These are phyloP conservation scores for Habropoda laboriosa DNA, from an alignment of 1,140 invertebrate genomes.

Conservation along the genomic window DNA sequence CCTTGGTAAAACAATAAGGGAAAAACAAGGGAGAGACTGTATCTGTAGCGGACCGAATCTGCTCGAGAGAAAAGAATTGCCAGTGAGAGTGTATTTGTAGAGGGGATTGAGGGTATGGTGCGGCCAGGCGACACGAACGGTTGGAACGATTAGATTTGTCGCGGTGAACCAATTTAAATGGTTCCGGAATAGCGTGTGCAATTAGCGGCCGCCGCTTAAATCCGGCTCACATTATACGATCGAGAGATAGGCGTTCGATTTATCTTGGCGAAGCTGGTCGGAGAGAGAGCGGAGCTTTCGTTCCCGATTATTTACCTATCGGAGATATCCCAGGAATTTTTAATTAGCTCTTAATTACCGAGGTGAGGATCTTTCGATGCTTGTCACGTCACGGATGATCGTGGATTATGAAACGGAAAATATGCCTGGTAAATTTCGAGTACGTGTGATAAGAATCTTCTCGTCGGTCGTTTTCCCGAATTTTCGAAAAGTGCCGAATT, in stretches of 20 bases:
- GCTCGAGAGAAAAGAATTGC: slow-evolving; percentile 34
- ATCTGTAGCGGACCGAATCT: background rate
- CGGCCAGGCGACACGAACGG: slow-evolving; percentile 26
- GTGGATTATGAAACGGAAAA: slow-evolving; percentile 44
- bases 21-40: too few species aligned
- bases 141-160: slow-evolving; percentile 59
- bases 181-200: slow-evolving; percentile 40
- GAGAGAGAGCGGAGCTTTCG: background rate
- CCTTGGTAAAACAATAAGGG: too few species aligned
- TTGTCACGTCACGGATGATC: background rate
- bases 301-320: slow-evolving; percentile 36
- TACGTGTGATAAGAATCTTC: too few species aligned
- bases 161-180: slow-evolving; percentile 62
- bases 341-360: slow-evolving; percentile 49
- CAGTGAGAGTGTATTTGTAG: background rate
- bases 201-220: slow-evolving; percentile 54
- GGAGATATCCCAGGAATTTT: slow-evolving; percentile 9
- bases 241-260: slow-evolving; percentile 48
- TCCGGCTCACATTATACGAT: slow-evolving; percentile 52
- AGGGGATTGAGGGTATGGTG: background rate
- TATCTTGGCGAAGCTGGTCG: too few species aligned
- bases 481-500: too few species aligned
- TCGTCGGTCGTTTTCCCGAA: too few species aligned
- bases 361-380: slow-evolving; percentile 35
- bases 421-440: slow-evolving; percentile 17